Evolutionary conservation across 2,888 invertebrate genomes (phyloP).

Genomic region (Acleris holmiana): DNA sequence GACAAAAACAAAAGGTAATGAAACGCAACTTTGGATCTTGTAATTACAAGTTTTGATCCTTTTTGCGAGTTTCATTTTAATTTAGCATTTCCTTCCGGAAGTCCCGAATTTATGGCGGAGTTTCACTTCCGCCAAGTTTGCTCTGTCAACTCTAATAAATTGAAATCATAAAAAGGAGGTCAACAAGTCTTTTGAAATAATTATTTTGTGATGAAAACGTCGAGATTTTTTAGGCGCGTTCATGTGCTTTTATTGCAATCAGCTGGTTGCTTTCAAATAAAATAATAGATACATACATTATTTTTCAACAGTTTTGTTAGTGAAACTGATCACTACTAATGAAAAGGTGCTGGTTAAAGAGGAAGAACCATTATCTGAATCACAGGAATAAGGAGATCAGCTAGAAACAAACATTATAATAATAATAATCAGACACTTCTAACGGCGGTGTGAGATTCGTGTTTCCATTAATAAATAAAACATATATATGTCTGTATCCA

Average conservation of each 20-base stretch:
- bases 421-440: too few relatives aligned
- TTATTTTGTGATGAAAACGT: neutral
- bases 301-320: too few relatives aligned
- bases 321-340: too few relatives aligned
- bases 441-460: too few relatives aligned
- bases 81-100: constrained; percentile 22
- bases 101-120: constrained; percentile 25
- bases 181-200: constrained; percentile 16
- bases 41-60: constrained; percentile 35
- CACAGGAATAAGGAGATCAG: too few relatives aligned
- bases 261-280: too few relatives aligned
- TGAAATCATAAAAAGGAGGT: constrained; percentile 26
- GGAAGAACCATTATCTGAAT: too few relatives aligned
- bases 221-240: neutral
- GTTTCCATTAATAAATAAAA: too few relatives aligned
- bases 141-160: constrained; percentile 29
- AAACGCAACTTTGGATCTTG: constrained; percentile 24
- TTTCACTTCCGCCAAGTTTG: constrained; percentile 1
- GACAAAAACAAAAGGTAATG: constrained; percentile 9
- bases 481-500: too few relatives aligned
- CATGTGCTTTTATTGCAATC: neutral
- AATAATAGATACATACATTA: too few relatives aligned
- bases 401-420: too few relatives aligned
- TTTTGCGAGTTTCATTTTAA: constrained; percentile 30
- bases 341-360: too few relatives aligned